Evolutionary conservation across 1,140 invertebrate species (phyloP), one percentile per base, ranked within the genome.

Genomic region (Notospermus geniculatus): DNA sequence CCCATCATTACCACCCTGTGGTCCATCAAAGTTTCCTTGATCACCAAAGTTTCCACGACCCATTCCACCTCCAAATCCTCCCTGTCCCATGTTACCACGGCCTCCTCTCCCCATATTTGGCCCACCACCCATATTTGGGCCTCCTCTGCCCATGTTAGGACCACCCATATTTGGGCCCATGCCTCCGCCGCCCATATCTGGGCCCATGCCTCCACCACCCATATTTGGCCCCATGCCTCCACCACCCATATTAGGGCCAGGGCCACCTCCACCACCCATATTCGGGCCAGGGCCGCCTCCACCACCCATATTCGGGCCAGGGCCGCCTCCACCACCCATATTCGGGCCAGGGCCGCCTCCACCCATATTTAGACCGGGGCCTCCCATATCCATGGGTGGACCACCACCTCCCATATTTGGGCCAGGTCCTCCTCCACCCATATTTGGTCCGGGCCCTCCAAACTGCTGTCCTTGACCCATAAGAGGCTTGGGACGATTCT

Each of bases 41-140:
- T 15, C 32, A 7, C 32, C 32, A 15, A 36, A 36, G 32, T 36
- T 45, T 0, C 61, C 60, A 19, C 61, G 29, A 32, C 39, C 43
- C 32, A 63, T 57, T 60, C 66, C 64, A n/a, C 32, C 52, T 28
- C 58, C 41, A 11, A 59, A 62, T 7, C 57, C 27, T 50, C 61
- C 50, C 27, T 54, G 54, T 28, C 28, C 17, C 53, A 13, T 13
- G 28, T 17, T 13, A 23, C 58, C 32, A 43, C 54, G 32, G 32
- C n/a, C 46, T 50, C 41, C 45, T 59, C 41, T 25, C 57, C 15
- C 25, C 56, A 55, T 64, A 27, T 17, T n/a, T 39, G 27, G 27
- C 30, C 28, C 28, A 28, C 23, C 27, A 25, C 39, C 19, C 19
- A 43, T 43, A 13, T 19, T 11, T 43, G 11, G 39, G 11, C 19